Evolutionary conservation across 2,888 invertebrate species (phyloP).

Genomic region (Perizoma affinitatum): DNA sequence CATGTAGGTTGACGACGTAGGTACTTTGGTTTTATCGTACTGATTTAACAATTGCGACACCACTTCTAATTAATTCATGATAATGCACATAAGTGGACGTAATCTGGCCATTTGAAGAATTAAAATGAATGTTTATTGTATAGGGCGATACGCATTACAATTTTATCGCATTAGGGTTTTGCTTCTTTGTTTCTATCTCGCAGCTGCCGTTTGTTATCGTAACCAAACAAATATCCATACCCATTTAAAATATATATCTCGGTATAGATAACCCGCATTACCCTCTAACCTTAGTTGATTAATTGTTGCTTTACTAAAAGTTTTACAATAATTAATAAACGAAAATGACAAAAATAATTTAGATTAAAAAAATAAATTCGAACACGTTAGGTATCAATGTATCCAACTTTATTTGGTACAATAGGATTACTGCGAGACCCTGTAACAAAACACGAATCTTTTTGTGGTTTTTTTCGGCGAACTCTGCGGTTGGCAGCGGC

Average conservation of each 20-base stretch:
- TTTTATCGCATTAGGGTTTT: conserved; percentile 65
- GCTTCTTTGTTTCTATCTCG: conserved; percentile 73
- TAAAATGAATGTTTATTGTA: conserved; percentile 48
- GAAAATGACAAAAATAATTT: conserved; percentile 18
- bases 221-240: conserved; percentile 58
- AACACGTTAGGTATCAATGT: not conserved
- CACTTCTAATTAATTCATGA: conserved; percentile 64
- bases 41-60: conserved; percentile 55
- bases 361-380: conserved; percentile 5
- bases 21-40: conserved; percentile 22
- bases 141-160: conserved; percentile 61
- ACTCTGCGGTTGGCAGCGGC: conserved; percentile 61
- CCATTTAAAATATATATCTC: conserved; percentile 69
- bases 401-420: conserved; percentile 1
- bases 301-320: conserved; percentile 41
- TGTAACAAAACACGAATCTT: conserved; percentile 47
- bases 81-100: conserved; percentile 64
- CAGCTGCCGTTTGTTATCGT: conserved; percentile 79
- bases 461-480: conserved; percentile 59
- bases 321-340: conserved; percentile 31
- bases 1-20: conserved; percentile 27
- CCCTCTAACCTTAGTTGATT: conserved; percentile 49
- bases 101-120: conserved; percentile 58
- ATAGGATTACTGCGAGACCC: conserved; percentile 29
- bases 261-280: conserved; percentile 63